phyloP scores from a whole-genome alignment of 1,140 invertebrate species.

The Dendroctonus ponderosae region DNA sequence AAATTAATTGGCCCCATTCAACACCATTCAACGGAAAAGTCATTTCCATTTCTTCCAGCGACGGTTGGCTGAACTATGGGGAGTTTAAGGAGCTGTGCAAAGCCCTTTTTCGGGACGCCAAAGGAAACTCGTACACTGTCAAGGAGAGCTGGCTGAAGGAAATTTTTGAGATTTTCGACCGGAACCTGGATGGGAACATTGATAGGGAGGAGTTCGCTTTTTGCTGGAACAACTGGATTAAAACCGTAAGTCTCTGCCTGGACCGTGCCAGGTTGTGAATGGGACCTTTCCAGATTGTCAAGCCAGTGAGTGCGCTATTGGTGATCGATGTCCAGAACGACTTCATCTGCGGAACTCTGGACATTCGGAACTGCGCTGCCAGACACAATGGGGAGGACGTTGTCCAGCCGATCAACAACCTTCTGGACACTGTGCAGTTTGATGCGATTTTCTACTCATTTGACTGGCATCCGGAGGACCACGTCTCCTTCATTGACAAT shows the following conservation, averaged over 20 bases:
- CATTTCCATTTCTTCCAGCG: constrained; percentile 48
- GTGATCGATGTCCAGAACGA: constrained; percentile 85
- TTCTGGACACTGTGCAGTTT: constrained; percentile 65
- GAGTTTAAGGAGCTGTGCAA: constrained; percentile 60
- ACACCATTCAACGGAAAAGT: background rate
- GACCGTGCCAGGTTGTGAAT: background rate
- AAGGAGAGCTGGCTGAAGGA: constrained; percentile 54
- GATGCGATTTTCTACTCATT: constrained; percentile 71
- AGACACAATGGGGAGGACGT: constrained; percentile 65
- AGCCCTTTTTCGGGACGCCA: constrained; percentile 58
- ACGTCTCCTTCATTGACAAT: constrained; percentile 80
- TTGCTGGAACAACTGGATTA: constrained; percentile 53
- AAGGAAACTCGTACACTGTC: constrained; percentile 56
- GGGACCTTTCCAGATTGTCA: constrained; percentile 36
- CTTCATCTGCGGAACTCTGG: constrained; percentile 73
- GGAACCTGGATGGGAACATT: constrained; percentile 57
- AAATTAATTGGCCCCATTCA: no score
- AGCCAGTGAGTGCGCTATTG: constrained; percentile 65
- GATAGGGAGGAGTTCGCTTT: constrained; percentile 58
- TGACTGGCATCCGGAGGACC: constrained; percentile 81
- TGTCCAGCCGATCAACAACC: constrained; percentile 67
- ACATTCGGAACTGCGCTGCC: constrained; percentile 65
- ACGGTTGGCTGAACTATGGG: constrained; percentile 54
- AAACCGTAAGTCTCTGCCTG: constrained; percentile 43
- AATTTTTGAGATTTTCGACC: constrained; percentile 59